Evolutionary conservation across 2,797 vertebrate species (phyloP).

Genomic region (Micromesistius poutassou): DNA sequence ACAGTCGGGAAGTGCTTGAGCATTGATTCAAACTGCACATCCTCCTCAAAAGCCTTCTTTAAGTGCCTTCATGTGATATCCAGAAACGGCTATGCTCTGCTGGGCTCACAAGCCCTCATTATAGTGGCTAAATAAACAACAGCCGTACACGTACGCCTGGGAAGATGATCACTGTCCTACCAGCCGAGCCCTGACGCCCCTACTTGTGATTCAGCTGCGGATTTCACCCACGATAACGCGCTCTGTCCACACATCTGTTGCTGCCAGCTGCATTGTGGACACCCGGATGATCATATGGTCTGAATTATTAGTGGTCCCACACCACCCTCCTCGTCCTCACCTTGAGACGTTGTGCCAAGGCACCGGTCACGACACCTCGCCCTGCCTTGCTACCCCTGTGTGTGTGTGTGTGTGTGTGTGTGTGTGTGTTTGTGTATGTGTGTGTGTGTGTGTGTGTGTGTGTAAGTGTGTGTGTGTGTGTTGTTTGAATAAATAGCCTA

Average conservation of each 20-base stretch:
- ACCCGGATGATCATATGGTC: slow-evolving; percentile 53
- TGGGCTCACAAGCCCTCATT: too few relatives aligned
- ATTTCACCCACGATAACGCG: slow-evolving; percentile 8
- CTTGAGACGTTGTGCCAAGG: slow-evolving; percentile 53
- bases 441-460: slow-evolving; percentile 5
- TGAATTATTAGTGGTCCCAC: slow-evolving; percentile 55
- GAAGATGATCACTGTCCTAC: background rate
- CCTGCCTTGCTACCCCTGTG: slow-evolving; percentile 7
- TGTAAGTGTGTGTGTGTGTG: background rate
- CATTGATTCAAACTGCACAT: too few relatives aligned
- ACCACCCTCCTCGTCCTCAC: slow-evolving; percentile 49
- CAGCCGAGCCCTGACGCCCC: background rate
- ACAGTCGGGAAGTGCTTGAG: too few relatives aligned
- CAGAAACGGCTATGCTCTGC: too few relatives aligned
- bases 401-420: background rate
- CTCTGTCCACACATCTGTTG: slow-evolving; percentile 49
- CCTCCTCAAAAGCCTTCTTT: too few relatives aligned
- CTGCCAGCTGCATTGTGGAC: slow-evolving; percentile 43
- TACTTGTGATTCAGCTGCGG: slow-evolving; percentile 36
- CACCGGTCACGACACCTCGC: slow-evolving; percentile 50
- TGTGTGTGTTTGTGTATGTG: background rate
- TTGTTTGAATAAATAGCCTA: background rate
- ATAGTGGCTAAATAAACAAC: too few relatives aligned
- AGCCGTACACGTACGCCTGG: background rate
- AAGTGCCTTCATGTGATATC: too few relatives aligned